Base-by-base conservation (phyloP, 1,140 invertebrate species). In the Cardiocondyla obscurior region DNA sequence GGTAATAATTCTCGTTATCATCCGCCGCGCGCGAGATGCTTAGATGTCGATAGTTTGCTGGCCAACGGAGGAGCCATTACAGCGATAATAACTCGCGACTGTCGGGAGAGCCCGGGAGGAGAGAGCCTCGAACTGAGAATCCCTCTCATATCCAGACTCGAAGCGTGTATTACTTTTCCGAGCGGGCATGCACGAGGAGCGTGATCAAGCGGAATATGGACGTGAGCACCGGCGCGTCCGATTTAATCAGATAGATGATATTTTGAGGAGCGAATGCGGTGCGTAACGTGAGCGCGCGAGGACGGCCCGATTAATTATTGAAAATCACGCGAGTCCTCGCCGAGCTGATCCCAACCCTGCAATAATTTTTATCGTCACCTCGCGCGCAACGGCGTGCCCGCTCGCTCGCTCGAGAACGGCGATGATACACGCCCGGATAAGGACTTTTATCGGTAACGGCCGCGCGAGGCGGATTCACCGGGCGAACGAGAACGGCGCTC, bases 341-440 rank as follows among this genome's bases (percentile, higher is more conserved):
- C 42, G 58, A 60, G 3, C 22, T 16, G 8, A 30, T 76, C n/a
- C 33, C n/a, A n/a, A 60, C n/a, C 44, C 7, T 22, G 53, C 25
- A 25, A 62, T 62, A 69, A 83, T 74, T 83, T 85, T 83, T 76
- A 58, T 83, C 51, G 67, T 85, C 70, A 60, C 64, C 60, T 81
- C 60, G 49, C 39, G 67, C 19, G 44, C 60, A 28, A 55, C 19
- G 46, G 53, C 64, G 62, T 67, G 53, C 70, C 25, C 58, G 3
- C 44, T 82, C 58, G 3, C 44, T 82, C 16, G 60, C 25, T 64
- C 14, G 36, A 7, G n/a, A 30, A 51, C n/a, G 49, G 53, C 58
- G 70, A 73, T 39, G 72, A 79, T 83, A 69, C 58, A 42, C 44
- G 30, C 14, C 12, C 60, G 60, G 85, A 86, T 86, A 77, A 86